Percentiles rank a stretch among this genome's conserved stretches.
phyloP scores from a whole-genome alignment of 2,797 vertebrate genomes.

The Macroramphosus scolopax region DNA sequence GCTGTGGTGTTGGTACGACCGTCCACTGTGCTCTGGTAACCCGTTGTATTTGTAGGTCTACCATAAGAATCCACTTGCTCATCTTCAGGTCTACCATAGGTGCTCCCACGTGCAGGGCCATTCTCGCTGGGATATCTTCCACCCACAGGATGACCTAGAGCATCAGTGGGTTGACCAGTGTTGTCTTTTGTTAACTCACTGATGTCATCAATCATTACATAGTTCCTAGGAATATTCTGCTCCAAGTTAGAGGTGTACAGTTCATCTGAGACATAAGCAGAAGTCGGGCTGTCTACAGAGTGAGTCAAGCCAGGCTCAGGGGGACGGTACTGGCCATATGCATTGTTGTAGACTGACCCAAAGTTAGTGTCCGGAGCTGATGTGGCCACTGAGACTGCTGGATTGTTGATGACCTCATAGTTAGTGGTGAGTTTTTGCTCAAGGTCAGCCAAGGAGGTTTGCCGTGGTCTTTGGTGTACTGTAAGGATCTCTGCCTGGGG shows the following conservation, averaged over 20 bases:
- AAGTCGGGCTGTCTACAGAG: conserved; percentile 81
- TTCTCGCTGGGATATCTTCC: conserved; percentile 81
- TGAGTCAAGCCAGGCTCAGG: conserved; percentile 83
- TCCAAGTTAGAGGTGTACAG: conserved; percentile 91
- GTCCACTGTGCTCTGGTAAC: conserved; percentile 82
- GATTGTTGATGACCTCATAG: conserved; percentile 90
- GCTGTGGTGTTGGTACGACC: conserved; percentile 77
- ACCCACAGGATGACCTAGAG: conserved; percentile 67
- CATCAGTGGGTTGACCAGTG: conserved; percentile 72
- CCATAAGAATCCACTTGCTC: conserved; percentile 89
- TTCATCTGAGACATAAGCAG: conserved; percentile 86
- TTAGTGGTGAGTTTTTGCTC: conserved; percentile 97
- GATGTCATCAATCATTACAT: conserved; percentile 99
- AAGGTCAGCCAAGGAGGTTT: conserved; percentile 93
- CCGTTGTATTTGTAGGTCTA: conserved; percentile 80
- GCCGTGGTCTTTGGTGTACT: conserved; percentile 88
- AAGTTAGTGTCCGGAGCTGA: conserved; percentile 80
- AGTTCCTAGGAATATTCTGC: conserved; percentile 96
- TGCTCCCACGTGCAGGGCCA: conserved; percentile 80
- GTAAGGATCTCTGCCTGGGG: conserved; percentile 81
- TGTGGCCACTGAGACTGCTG: conserved; percentile 84
- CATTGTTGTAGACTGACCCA: conserved; percentile 79
- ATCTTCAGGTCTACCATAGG: conserved; percentile 81
- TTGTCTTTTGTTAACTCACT: conserved; percentile 97
- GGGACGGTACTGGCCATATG: conserved; percentile 86